phyloP scores from a whole-genome alignment of 2,797 vertebrate genomes.

The Macroramphosus scolopax region DNA sequence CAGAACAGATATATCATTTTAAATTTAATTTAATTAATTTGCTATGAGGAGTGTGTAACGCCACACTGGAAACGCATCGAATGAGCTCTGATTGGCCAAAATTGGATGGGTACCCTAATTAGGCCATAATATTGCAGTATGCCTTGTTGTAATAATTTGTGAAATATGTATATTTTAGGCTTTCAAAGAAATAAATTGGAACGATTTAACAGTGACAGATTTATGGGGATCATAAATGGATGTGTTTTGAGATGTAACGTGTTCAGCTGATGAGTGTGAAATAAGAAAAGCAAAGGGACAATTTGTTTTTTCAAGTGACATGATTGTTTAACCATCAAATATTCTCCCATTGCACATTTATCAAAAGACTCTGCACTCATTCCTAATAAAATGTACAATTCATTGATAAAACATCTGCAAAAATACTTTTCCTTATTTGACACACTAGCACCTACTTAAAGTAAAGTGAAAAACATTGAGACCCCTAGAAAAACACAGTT shows the following conservation, averaged over 20 bases:
- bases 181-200: conserved; percentile 79
- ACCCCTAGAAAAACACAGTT: conserved; percentile 24
- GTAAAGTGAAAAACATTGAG: conserved; percentile 41
- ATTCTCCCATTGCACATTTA: conserved; percentile 59
- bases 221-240: conserved; percentile 45
- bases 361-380: conserved; percentile 62
- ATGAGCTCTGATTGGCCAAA: conserved; percentile 62
- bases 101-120: conserved; percentile 55
- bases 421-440: conserved; percentile 70
- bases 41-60: conserved; percentile 50
- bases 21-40: conserved; percentile 58
- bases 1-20: conserved; percentile 48
- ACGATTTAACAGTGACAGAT: conserved; percentile 71
- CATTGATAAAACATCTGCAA: conserved; percentile 70
- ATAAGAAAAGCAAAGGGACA: conserved; percentile 41
- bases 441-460: conserved; percentile 52
- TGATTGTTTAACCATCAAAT: conserved; percentile 63
- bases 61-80: conserved; percentile 28
- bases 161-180: conserved; percentile 82
- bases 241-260: conserved; percentile 50
- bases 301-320: conserved; percentile 50
- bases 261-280: conserved; percentile 40
- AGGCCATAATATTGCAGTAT: conserved; percentile 70
- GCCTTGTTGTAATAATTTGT: conserved; percentile 78
- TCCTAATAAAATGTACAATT: conserved; percentile 70